Evolutionary conservation across 37 sponge, comb jelly and placozoan species (phyloP).

Genomic region (Halisarca cf. caerulea): DNA sequence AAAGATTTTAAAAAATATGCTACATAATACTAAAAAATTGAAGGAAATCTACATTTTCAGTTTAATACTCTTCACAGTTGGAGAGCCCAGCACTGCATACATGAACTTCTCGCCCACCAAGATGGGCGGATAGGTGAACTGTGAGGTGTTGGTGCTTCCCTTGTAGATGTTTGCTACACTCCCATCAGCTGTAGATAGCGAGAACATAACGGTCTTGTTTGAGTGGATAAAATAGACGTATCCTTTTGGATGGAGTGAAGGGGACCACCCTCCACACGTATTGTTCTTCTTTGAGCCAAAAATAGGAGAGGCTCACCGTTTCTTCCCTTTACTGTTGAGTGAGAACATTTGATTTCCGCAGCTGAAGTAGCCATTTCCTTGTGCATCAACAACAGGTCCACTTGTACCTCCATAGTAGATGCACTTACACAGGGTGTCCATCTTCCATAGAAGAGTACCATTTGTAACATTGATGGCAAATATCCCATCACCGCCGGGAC

Average conservation of each 20-base stretch:
- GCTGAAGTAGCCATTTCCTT: constrained; percentile 38
- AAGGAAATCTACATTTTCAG: no score
- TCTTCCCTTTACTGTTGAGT: neutral
- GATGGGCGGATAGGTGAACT: no score
- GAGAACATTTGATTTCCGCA: constrained; percentile 43
- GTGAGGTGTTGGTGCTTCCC: no score
- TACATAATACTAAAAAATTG: no score
- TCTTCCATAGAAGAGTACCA: constrained; percentile 5
- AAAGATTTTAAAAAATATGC: no score
- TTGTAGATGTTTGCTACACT: no score
- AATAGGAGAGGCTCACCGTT: constrained; percentile 5
- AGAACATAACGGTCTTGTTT: neutral
- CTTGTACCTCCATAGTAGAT: constrained; percentile 7
- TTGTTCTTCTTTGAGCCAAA: neutral
- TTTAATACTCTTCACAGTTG: no score
- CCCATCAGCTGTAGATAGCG: constrained; percentile 22
- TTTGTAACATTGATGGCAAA: constrained; percentile 5
- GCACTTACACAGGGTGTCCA: neutral
- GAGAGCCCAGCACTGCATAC: no score
- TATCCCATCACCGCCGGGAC: constrained; percentile 4
- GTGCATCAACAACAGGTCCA: constrained; percentile 36
- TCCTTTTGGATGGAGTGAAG: constrained; percentile 24
- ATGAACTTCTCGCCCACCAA: no score
- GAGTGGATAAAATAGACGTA: constrained; percentile 20
- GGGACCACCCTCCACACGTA: neutral